These are phyloP conservation scores for Lerista edwardsae DNA, from an alignment of 2,797 vertebrate genomes.

Conservation along the genomic window DNA sequence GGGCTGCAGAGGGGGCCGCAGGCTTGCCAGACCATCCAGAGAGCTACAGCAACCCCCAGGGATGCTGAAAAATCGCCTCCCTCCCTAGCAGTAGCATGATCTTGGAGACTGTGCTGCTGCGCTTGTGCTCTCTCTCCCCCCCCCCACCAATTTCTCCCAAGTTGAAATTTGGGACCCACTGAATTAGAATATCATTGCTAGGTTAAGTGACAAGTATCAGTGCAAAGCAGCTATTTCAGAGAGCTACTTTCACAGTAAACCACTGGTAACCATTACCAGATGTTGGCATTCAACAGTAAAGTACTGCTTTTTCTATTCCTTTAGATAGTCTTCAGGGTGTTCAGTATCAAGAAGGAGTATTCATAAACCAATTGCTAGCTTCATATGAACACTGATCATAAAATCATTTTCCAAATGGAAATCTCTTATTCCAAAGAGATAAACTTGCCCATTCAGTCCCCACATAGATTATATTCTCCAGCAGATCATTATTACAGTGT, in stretches of 20 bases:
- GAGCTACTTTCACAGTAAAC: background rate
- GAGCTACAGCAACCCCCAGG: too few relatives aligned
- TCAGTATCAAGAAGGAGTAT: background rate
- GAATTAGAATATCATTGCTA: background rate
- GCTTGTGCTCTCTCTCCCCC: too few relatives aligned
- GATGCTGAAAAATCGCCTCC: too few relatives aligned
- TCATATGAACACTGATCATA: background rate
- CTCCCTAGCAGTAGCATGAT: too few relatives aligned
- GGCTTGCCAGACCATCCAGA: too few relatives aligned
- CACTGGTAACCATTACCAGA: background rate
- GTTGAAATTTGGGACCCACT: too few relatives aligned
- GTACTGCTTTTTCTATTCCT: background rate
- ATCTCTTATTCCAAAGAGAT: background rate
- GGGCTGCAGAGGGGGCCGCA: too few relatives aligned
- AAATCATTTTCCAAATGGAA: background rate
- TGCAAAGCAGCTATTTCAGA: background rate
- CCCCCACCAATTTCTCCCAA: too few relatives aligned
- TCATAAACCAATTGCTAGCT: background rate
- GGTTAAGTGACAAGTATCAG: background rate
- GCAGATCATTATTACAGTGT: background rate
- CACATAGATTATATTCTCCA: background rate
- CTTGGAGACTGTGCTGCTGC: too few relatives aligned
- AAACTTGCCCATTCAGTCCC: background rate
- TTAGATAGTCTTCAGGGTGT: background rate
- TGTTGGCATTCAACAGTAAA: background rate